Evolutionary conservation across 2,888 invertebrate genomes (phyloP).

Genomic region (Drosophila macrospina): DNA sequence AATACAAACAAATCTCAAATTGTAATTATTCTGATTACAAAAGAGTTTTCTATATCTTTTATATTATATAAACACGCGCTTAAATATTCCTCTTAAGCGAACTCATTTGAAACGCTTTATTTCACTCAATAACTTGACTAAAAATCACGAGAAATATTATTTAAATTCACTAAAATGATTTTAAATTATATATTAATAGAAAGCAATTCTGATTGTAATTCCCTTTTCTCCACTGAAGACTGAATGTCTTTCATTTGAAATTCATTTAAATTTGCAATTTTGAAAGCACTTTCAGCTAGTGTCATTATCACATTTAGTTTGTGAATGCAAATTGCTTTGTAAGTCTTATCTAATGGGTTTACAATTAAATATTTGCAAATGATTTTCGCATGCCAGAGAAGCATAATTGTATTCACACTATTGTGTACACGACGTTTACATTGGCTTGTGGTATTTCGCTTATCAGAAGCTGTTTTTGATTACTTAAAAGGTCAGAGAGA

Average conservation of each 20-base stretch:
- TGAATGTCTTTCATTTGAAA: too few species aligned
- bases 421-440: slow-evolving; percentile 1
- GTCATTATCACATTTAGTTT: not conserved
- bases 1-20: too few species aligned
- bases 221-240: too few species aligned
- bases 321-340: slow-evolving; percentile 9
- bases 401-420: slow-evolving; percentile 20
- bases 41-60: too few species aligned
- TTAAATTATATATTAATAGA: too few species aligned
- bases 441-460: slow-evolving; percentile 20
- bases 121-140: too few species aligned
- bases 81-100: too few species aligned
- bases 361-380: slow-evolving; percentile 13
- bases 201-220: too few species aligned
- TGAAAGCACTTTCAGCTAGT: slow-evolving; percentile 9
- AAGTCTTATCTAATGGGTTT: slow-evolving; percentile 7
- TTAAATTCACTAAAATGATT: not conserved
- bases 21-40: not conserved
- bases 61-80: too few species aligned
- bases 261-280: not conserved
- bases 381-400: slow-evolving; percentile 23
- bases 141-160: too few species aligned
- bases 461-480: slow-evolving; percentile 30
- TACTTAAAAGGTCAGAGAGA: slow-evolving; percentile 27
- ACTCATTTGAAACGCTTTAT: too few species aligned